Evolutionary conservation across 1,140 invertebrate genomes (phyloP).

Genomic region (Geopemphigus sp.): DNA sequence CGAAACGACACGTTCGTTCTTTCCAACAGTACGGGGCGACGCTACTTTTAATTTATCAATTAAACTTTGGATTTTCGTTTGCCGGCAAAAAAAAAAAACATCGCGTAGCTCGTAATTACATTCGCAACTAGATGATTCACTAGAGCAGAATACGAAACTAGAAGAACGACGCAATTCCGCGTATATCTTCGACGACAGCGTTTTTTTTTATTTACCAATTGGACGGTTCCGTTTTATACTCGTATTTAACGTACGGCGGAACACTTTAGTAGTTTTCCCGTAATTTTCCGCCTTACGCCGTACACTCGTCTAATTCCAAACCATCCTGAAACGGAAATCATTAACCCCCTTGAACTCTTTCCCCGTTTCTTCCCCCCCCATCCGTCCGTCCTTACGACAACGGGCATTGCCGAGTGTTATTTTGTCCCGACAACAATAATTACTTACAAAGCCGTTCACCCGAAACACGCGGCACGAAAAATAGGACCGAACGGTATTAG

Average conservation of each 20-base stretch:
- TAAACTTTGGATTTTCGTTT: background rate
- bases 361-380: too few species aligned
- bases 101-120: background rate
- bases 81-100: background rate
- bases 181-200: background rate
- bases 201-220: slow-evolving; percentile 11
- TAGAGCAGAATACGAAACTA: background rate
- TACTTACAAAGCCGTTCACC: background rate
- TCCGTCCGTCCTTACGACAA: background rate
- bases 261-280: background rate
- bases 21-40: too few species aligned
- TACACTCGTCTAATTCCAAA: slow-evolving; percentile 2
- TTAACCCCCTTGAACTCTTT: background rate
- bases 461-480: background rate
- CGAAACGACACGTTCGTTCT: too few species aligned
- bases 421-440: background rate
- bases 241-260: background rate
- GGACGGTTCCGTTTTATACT: slow-evolving; percentile 5
- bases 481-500: too few species aligned
- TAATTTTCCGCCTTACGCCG: slow-evolving; percentile 2
- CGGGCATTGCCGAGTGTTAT: background rate
- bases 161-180: background rate
- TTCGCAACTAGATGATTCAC: background rate
- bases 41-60: too few species aligned
- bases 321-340: background rate